Conservation (phyloP, 2,113 vertebrate genomes). For the Cygnus atratus region DNA sequence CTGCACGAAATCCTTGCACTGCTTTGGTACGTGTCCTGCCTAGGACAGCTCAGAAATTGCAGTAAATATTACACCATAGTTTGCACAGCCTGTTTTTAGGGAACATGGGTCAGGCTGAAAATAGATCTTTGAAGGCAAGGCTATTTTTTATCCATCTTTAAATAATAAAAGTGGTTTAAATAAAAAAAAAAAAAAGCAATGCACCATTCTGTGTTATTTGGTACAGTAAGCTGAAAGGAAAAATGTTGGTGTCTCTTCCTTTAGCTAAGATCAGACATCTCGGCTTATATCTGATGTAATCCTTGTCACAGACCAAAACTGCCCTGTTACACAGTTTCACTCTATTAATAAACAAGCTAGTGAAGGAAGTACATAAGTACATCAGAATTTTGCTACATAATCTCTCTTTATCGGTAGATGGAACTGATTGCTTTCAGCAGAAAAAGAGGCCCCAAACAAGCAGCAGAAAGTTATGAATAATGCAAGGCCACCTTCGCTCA, state of each 20-base stretch:
- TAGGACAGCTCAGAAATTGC: not conserved
- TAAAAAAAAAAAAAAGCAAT: not conserved
- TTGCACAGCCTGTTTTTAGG: not conserved
- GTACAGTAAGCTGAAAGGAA: not conserved
- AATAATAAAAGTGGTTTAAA: not conserved
- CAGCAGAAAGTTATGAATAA: not conserved
- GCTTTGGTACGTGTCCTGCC: not conserved
- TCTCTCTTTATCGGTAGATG: not conserved
- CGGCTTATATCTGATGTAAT: not conserved
- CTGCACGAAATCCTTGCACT: not conserved
- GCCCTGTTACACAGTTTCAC: not conserved
- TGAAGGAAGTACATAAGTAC: not conserved
- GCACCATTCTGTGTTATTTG: not conserved
- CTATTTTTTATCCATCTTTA: not conserved
- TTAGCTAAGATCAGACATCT: not conserved
- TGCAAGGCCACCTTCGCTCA: rapidly evolving
- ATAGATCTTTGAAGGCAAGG: not conserved
- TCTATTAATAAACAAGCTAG: not conserved
- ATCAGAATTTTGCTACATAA: not conserved
- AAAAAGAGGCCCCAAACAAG: not conserved
- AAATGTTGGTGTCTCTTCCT: not conserved
- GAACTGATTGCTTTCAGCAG: not conserved
- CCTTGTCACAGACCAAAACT: not conserved
- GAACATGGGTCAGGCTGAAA: not conserved
- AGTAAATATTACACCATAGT: not conserved